Percentiles rank a stretch among this genome's conserved stretches.
Conservation (phyloP, 1,140 invertebrate genomes). For the Acromyrmex echinatior region DNA sequence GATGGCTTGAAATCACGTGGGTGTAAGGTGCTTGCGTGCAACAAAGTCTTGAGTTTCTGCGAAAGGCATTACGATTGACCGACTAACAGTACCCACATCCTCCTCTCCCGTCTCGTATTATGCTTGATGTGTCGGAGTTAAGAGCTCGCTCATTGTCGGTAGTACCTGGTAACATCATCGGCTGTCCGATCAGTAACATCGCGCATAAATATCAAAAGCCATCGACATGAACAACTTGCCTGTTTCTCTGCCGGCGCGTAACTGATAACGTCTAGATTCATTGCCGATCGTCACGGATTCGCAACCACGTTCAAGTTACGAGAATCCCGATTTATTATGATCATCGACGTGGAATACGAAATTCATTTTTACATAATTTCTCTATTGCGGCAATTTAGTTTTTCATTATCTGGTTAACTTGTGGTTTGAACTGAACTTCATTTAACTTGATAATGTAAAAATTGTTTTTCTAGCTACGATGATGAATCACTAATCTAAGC, state of each 20-base stretch:
- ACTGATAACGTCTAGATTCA: constrained; percentile 54
- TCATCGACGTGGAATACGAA: neutral
- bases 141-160: constrained; percentile 53
- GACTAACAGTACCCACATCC: constrained; percentile 55
- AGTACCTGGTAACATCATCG: constrained; percentile 55
- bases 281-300: constrained; percentile 38
- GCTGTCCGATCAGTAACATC: constrained; percentile 57
- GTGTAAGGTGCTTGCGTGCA: constrained; percentile 54
- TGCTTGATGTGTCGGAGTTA: constrained; percentile 41
- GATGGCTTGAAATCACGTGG: constrained; percentile 24
- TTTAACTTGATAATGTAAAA: too few relatives aligned
- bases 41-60: constrained; percentile 58
- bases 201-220: constrained; percentile 63
- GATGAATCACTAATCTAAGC: too few relatives aligned
- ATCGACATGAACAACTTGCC: constrained; percentile 28
- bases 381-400: neutral
- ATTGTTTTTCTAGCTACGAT: too few relatives aligned
- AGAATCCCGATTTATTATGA: constrained; percentile 30
- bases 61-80: constrained; percentile 61
- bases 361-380: constrained; percentile 3
- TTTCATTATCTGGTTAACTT: neutral
- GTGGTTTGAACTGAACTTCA: too few relatives aligned
- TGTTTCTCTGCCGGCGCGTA: constrained; percentile 20
- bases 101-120: constrained; percentile 35
- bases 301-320: constrained; percentile 17